Evolutionary conservation across 1,140 invertebrate genomes (phyloP), one percentile per base, ranked within the genome.

Genomic region (Procambarus clarkii): DNA sequence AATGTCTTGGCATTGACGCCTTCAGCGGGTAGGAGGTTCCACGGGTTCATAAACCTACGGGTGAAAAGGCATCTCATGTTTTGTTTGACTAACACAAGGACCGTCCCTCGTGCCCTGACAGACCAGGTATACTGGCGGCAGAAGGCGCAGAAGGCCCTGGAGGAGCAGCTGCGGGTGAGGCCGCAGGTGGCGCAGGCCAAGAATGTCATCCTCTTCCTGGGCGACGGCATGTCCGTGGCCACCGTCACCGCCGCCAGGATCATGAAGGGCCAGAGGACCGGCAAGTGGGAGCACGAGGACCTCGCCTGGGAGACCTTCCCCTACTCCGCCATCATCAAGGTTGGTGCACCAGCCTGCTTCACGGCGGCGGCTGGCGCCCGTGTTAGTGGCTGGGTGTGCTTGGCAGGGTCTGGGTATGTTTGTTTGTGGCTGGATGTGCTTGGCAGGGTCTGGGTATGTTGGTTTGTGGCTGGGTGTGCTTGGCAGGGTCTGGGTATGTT

Each of bases 211-310:
- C 94, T 98, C 71, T 97, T 97, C 93, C 95, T 98, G 9, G 97
- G 97, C 1, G 97, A 98, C 94, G 97, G 97, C 21, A 97, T 97
- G 96, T 97, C 97, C 24, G 94, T 97, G 69, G 95, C 96, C 1
- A 97, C 97, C 0, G 95, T 97, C 1, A 97, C 97, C 0, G 97
- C 97, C 2, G 96, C 96, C 1, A 95, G 97, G 89, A 97, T 97
- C 80, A 95, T 96, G 84, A 95, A 96, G 93, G 96, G 96, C 0
- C 97, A 97, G 93, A 94, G 94, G 0, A 80, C 77, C 0, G 77
- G 86, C 24, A 60, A 48, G 13, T 88, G 86, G 86, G 86, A 88
- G 77, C n/a, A 50, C 8, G 77, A 88, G 46, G 34, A 45, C 9
- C 24, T 88, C 50, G 76, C 44, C 15, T 88, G 86, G 86, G 86